These are phyloP conservation scores for Buphagus erythrorhynchus DNA, from an alignment of 2,797 vertebrate species.

Conservation along the genomic window DNA sequence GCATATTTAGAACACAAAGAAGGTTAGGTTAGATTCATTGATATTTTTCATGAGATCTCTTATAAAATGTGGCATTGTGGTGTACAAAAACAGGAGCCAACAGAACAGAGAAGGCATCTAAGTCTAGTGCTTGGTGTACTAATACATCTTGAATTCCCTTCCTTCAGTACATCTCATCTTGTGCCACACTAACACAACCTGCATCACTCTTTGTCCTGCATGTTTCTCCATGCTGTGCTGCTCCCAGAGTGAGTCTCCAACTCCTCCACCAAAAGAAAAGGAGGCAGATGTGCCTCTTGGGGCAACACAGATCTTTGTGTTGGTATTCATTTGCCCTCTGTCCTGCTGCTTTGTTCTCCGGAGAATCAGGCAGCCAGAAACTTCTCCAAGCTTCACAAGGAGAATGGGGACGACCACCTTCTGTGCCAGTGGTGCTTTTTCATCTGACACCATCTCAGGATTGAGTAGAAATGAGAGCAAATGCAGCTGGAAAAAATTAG, in stretches of 20 bases:
- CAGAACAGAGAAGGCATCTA: not conserved
- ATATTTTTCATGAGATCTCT: not conserved
- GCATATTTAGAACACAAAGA: not conserved
- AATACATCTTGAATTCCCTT: not conserved
- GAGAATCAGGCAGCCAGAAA: not conserved
- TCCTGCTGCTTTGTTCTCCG: not conserved
- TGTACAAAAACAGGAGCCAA: not conserved
- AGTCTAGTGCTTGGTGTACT: not conserved
- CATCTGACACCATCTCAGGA: not conserved
- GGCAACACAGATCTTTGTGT: not conserved
- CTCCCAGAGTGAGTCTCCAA: not conserved
- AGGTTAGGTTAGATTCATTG: not conserved
- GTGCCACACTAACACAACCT: not conserved
- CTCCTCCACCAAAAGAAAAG: not conserved
- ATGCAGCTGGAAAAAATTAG: not conserved
- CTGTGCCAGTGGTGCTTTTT: not conserved
- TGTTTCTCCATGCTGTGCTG: not conserved
- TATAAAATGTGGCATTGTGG: not conserved
- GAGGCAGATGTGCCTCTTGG: not conserved
- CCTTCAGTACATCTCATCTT: not conserved
- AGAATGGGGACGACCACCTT: not conserved
- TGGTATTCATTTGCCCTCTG: not conserved
- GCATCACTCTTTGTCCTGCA: not conserved
- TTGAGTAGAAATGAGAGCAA: not conserved
- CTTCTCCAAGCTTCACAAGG: not conserved